phyloP scores from a whole-genome alignment of 1,140 invertebrate species.

The Condylostylus longicornis region DNA sequence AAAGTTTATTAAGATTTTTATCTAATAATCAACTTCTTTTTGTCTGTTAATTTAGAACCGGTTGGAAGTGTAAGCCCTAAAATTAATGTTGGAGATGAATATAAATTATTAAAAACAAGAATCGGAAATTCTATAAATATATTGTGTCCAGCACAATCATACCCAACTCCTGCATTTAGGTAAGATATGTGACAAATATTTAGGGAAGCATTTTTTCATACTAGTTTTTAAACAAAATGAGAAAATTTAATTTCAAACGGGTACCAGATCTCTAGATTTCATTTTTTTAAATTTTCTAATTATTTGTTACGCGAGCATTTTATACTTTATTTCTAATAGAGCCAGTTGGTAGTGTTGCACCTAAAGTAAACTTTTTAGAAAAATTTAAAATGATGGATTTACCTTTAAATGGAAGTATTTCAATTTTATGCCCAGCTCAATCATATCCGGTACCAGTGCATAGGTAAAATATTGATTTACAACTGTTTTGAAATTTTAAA shows the following conservation, averaged over 20 bases:
- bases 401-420: conserved; percentile 30
- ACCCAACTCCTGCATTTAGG: conserved; percentile 41
- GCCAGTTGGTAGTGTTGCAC: conserved; percentile 52
- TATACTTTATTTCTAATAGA: too few species aligned
- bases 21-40: neutral
- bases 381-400: conserved; percentile 30
- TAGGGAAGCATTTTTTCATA: too few species aligned
- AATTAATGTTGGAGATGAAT: conserved; percentile 22
- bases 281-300: too few species aligned
- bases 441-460: conserved; percentile 50
- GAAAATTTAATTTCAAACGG: too few species aligned
- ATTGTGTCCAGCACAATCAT: conserved; percentile 43
- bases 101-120: neutral
- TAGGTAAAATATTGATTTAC: conserved; percentile 47
- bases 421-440: conserved; percentile 49
- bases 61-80: conserved; percentile 34
- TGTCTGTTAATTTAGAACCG: conserved; percentile 34
- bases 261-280: too few species aligned
- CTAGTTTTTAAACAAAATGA: too few species aligned
- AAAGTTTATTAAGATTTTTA: neutral
- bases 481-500: too few species aligned
- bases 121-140: conserved; percentile 32
- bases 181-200: conserved; percentile 23
- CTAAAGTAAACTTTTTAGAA: conserved; percentile 45
- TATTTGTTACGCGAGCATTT: too few species aligned